Evolutionary conservation across 1,140 invertebrate species (phyloP), one percentile per base, ranked within the genome.

Genomic region (Papilio glaucus): DNA sequence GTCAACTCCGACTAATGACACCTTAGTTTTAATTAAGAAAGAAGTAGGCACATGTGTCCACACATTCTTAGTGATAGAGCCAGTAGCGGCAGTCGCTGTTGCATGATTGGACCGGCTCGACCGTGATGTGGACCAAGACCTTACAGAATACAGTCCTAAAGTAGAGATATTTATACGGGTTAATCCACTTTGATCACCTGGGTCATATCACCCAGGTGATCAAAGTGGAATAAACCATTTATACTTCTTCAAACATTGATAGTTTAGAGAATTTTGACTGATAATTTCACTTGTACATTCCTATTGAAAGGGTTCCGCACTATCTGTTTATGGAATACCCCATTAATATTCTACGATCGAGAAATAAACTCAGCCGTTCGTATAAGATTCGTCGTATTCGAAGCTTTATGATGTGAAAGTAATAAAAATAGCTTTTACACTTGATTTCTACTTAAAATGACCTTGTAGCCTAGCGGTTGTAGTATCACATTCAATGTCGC

Each of bases 341-440:
- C 78, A 74, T 78, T 72, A 73, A 72, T 67, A 75, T 76, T 74
- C 74, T 76, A 57, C 71, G 72, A 68, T 73, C 65, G 65, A 76
- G 71, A 65, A 62, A 60, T 45, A 72, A 67, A 76, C 73, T 68
- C 75, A 80, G 18, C 49, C 49, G 21, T 81, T 79, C 77, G 79
- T 80, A 84, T 76, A 81, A 81, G 82, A 84, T 82, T 84, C 77
- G 77, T 79, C 74, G 78, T 78, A 83, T 81, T 82, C 71, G 68
- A 77, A 78, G 82, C 75, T 84, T 84, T 86, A 84, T 86, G 81
- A 78, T 82, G 76, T 75, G 81, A 86, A 84, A 79, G 82, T 74
- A 78, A 80, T 86, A 86, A 86, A 84, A 81, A 57, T 79, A 77
- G 74, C 78, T 84, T 83, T 86, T 83, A 86, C 75, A 81, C 79